These are phyloP conservation scores for Amaurobius ferox DNA, from an alignment of 2,888 invertebrate genomes.

Conservation along the genomic window DNA sequence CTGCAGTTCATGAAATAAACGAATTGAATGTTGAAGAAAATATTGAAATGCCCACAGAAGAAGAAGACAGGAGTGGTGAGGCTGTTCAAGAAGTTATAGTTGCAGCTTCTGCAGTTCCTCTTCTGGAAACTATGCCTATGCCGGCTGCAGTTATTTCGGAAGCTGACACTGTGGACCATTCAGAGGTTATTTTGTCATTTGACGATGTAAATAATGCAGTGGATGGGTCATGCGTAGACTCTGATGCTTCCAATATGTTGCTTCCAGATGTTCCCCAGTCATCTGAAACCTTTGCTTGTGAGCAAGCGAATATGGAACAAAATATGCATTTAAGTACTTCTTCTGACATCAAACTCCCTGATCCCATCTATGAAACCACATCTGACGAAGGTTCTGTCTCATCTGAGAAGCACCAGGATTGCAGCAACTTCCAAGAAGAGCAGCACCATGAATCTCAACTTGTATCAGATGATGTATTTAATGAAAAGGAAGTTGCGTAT, in stretches of 20 bases:
- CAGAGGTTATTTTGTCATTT: neutral
- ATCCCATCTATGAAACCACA: slow-evolving; percentile 62
- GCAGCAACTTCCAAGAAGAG: neutral
- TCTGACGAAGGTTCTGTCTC: slow-evolving; percentile 39
- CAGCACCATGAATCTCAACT: neutral
- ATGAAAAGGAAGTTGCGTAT: slow-evolving; percentile 23
- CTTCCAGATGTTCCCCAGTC: neutral
- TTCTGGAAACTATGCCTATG: neutral
- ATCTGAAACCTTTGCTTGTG: neutral
- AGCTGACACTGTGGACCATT: neutral
- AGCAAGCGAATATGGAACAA: slow-evolving; percentile 19
- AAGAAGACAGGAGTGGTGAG: neutral
- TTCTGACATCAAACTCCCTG: slow-evolving; percentile 55
- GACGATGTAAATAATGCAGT: neutral
- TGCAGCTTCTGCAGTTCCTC: neutral
- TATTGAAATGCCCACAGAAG: neutral
- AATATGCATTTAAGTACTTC: slow-evolving; percentile 34
- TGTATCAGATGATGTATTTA: slow-evolving; percentile 44
- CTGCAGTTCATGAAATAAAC: too few relatives aligned
- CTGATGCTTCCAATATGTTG: neutral
- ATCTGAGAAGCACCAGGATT: slow-evolving; percentile 30
- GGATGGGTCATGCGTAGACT: neutral
- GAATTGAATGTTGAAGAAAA: neutral
- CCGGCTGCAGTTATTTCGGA: neutral
- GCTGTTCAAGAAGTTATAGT: neutral